Conservation (phyloP, 64 coral and sea anemone species). For the Cladopsammia gracilis region DNA sequence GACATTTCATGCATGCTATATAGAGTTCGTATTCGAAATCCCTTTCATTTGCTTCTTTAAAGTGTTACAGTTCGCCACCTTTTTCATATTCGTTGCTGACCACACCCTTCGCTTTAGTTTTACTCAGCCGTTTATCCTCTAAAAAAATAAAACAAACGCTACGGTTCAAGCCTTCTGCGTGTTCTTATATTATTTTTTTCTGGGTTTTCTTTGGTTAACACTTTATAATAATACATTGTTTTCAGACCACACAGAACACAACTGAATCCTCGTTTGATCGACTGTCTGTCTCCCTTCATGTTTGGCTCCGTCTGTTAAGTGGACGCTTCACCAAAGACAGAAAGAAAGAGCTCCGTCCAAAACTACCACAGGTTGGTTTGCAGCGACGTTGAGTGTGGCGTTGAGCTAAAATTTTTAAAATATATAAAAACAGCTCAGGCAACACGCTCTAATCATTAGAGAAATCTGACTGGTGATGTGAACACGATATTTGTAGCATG, state of each 20-base stretch:
- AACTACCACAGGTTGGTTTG: conserved; percentile 39
- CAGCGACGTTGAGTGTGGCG: not conserved
- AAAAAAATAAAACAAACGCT: no score
- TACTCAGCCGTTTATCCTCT: no score
- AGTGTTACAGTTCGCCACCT: no score
- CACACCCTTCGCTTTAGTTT: no score
- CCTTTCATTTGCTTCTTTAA: no score
- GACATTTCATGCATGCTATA: no score
- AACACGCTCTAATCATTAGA: not conserved
- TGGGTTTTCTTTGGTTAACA: no score
- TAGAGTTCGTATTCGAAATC: no score
- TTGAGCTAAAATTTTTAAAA: not conserved
- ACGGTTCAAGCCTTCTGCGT: no score
- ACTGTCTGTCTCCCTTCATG: conserved; percentile 4
- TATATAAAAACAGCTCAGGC: not conserved
- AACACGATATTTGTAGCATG: no score
- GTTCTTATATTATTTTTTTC: no score
- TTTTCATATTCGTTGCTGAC: no score
- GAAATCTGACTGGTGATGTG: not conserved
- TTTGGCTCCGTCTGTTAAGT: conserved; percentile 46
- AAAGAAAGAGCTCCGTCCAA: conserved; percentile 62
- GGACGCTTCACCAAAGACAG: conserved; percentile 36
- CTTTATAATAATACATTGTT: not conserved
- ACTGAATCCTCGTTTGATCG: not conserved
- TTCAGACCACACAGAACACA: not conserved